Conservation (phyloP, 2,888 invertebrate species). For the Baronia brevicornis region DNA sequence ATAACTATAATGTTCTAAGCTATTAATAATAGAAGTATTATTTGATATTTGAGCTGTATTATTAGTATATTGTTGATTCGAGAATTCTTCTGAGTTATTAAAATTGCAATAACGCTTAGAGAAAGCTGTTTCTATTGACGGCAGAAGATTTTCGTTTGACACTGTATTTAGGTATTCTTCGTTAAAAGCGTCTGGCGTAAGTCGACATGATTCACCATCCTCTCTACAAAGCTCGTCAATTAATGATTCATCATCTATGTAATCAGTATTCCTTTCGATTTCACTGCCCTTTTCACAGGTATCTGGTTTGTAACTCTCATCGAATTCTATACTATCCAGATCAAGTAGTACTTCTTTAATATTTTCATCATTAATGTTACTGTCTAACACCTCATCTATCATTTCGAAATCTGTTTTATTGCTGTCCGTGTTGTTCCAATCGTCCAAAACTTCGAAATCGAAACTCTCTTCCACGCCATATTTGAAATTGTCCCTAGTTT, state of each 20-base stretch:
- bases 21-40: conserved; percentile 36
- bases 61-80: conserved; percentile 24
- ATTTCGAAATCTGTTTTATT: conserved; percentile 47
- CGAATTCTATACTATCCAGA: conserved; percentile 60
- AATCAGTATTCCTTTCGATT: conserved; percentile 40
- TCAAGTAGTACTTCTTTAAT: conserved; percentile 66
- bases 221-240: conserved; percentile 67
- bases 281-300: conserved; percentile 30
- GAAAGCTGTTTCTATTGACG: conserved; percentile 64
- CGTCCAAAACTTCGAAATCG: conserved; percentile 58
- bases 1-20: conserved; percentile 64
- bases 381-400: conserved; percentile 56
- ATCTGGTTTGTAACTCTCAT: conserved; percentile 44
- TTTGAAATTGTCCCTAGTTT: conserved; percentile 49
- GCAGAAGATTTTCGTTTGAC: conserved; percentile 46
- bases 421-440: conserved; percentile 34
- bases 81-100: conserved; percentile 33
- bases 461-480: conserved; percentile 61
- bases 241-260: conserved; percentile 65
- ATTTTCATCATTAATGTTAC: conserved; percentile 57
- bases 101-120: conserved; percentile 56
- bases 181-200: conserved; percentile 52
- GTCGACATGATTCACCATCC: conserved; percentile 50
- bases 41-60: conserved; percentile 23
- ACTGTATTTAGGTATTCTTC: conserved; percentile 47